phyloP scores from a whole-genome alignment of 2,797 vertebrate species.

The Myiothlypis coronata region DNA sequence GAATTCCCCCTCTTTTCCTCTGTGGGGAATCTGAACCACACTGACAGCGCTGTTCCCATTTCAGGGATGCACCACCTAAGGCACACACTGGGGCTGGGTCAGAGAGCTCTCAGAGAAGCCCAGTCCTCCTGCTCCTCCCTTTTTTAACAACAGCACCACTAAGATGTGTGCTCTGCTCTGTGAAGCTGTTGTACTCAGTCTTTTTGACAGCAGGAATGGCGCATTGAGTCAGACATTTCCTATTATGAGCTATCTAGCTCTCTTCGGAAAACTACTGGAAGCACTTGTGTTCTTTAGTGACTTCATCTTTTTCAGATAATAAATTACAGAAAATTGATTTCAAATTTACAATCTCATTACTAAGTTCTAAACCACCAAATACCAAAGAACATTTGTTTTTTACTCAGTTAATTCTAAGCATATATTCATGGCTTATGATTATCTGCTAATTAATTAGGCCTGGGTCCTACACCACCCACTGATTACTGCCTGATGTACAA shows the following conservation, averaged over 20 bases:
- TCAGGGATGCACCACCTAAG: not conserved
- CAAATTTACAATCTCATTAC: not conserved
- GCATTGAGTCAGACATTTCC: not conserved
- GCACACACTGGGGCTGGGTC: not conserved
- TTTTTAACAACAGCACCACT: not conserved
- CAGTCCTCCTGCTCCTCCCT: not conserved
- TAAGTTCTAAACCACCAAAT: not conserved
- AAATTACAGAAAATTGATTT: not conserved
- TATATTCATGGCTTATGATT: not conserved
- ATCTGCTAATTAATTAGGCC: not conserved
- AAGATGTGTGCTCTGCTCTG: not conserved
- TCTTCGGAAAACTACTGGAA: not conserved
- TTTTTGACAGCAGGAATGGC: not conserved
- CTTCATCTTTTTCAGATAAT: not conserved
- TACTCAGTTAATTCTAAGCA: not conserved
- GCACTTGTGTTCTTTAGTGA: not conserved
- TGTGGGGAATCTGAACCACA: not conserved
- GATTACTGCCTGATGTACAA: not conserved
- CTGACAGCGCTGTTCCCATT: fast-evolving
- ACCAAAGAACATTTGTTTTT: not conserved
- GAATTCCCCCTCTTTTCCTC: not conserved
- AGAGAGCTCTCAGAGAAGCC: not conserved
- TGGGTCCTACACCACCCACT: not conserved
- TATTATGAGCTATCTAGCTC: not conserved
- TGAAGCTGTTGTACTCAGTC: not conserved